These are phyloP conservation scores for Lathronympha strigana DNA, from an alignment of 2,888 invertebrate genomes.

Conservation along the genomic window DNA sequence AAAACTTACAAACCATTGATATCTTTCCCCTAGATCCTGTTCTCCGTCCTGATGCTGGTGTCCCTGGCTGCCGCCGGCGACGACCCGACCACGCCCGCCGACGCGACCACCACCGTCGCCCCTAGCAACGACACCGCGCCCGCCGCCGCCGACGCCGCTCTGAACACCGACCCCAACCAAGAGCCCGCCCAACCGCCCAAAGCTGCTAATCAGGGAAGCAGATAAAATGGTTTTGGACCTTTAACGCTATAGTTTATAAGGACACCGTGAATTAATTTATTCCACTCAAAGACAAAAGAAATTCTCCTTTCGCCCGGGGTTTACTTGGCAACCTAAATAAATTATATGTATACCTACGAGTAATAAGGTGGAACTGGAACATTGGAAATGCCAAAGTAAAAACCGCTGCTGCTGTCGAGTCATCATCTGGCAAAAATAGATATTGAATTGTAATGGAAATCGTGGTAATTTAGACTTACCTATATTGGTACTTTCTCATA, in stretches of 20 bases:
- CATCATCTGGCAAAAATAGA: no score
- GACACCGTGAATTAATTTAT: no score
- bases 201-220: conserved; percentile 3
- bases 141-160: conserved; percentile 33
- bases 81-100: conserved; percentile 37
- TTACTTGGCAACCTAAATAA: no score
- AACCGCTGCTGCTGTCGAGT: no score
- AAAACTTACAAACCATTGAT: no score
- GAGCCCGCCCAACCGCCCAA: background rate
- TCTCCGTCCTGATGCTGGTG: conserved; percentile 43
- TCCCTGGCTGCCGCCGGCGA: conserved; percentile 42
- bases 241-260: background rate
- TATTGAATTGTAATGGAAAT: no score
- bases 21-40: conserved; percentile 40
- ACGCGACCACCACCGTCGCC: conserved; percentile 35
- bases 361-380: no score
- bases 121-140: conserved; percentile 37
- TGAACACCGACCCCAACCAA: conserved; percentile 9
- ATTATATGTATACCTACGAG: no score
- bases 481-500: background rate
- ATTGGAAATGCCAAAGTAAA: no score
- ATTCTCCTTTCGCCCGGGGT: no score
- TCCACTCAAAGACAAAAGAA: no score
- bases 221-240: background rate
- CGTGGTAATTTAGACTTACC: no score